Percentiles rank a stretch among this genome's conserved stretches.
Conservation (phyloP, 2,113 vertebrate species). For the Oreotrochilus melanogaster region DNA sequence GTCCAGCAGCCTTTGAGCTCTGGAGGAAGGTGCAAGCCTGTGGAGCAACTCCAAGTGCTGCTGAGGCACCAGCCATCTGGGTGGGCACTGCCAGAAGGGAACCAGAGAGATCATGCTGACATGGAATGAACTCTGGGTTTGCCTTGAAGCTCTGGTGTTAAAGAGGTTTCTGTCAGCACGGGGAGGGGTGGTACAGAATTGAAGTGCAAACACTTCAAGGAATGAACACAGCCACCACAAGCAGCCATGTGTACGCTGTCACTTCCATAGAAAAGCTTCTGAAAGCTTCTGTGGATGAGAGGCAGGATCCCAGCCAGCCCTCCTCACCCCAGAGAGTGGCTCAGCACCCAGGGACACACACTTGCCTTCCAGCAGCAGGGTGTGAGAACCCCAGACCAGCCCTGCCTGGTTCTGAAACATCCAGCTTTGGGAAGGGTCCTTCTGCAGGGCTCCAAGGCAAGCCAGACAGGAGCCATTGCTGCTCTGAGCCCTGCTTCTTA, state of each 20-base stretch:
- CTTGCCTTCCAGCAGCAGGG: neutral
- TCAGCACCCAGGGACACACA: rapidly evolving
- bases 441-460: neutral
- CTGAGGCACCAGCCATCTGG: neutral
- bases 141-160: neutral
- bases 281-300: too few relatives aligned
- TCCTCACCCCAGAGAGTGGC: neutral
- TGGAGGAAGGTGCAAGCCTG: neutral
- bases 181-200: neutral
- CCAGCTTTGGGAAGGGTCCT: neutral
- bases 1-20: neutral
- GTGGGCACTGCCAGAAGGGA: neutral
- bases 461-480: neutral
- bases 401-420: neutral
- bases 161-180: neutral
- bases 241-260: neutral
- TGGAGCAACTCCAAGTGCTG: rapidly evolving
- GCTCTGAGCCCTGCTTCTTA: neutral
- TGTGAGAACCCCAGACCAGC: neutral
- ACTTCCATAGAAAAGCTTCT: neutral
- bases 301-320: neutral
- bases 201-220: neutral
- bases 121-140: neutral
- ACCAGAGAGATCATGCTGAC: neutral
- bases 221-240: neutral